phyloP scores from a whole-genome alignment of 2,113 vertebrate genomes.

The Hiodon alosoides region DNA sequence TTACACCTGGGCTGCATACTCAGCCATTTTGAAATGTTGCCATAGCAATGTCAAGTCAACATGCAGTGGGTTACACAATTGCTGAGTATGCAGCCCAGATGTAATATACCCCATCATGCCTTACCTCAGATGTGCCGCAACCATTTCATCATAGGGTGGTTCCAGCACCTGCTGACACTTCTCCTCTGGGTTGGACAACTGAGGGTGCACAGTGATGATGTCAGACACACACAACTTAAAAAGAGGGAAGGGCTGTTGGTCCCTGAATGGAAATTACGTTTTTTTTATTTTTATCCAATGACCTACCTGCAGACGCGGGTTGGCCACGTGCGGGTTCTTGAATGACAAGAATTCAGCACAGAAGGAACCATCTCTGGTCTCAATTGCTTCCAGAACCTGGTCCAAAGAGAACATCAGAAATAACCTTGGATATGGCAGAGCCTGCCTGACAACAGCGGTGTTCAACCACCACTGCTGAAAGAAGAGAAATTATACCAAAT shows the following conservation, averaged over 20 bases:
- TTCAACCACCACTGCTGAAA: neutral
- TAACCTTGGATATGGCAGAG: neutral
- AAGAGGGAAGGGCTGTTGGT: no score
- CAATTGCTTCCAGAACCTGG: constrained; percentile 83
- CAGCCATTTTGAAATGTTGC: neutral
- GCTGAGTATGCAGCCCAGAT: neutral
- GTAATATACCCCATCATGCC: no score
- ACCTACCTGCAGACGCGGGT: constrained; percentile 85
- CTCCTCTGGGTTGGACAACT: constrained; percentile 91
- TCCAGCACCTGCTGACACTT: constrained; percentile 95
- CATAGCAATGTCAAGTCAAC: neutral
- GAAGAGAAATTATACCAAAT: neutral
- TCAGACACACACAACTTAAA: neutral
- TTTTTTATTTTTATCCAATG: neutral
- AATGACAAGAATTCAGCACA: constrained; percentile 90
- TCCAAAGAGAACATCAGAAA: neutral
- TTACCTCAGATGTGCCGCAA: constrained; percentile 92
- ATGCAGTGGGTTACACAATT: neutral
- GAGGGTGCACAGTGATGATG: constrained; percentile 7
- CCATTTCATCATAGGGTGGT: constrained; percentile 93
- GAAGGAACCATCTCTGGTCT: constrained; percentile 72
- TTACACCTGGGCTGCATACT: no score
- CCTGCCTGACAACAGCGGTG: neutral
- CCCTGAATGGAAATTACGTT: neutral
- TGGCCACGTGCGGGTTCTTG: constrained; percentile 92